A percentile compares a stretch with the other conserved stretches of the same genome.
Evolutionary conservation across 2,888 invertebrate species (phyloP).

Genomic region (Asteroscopus sphinx): DNA sequence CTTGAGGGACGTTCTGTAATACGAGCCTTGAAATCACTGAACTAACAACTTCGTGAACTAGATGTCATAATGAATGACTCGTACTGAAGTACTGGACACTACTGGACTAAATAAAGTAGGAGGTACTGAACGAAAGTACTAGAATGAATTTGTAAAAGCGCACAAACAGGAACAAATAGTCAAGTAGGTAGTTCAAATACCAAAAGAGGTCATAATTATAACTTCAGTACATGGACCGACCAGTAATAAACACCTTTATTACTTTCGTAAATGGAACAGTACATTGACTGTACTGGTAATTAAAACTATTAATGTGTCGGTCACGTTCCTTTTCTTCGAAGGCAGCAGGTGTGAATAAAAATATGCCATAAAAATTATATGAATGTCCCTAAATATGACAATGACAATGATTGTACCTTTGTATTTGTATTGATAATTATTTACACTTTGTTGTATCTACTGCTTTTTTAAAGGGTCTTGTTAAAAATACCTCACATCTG

Average conservation of each 20-base stretch:
- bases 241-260: constrained; percentile 30
- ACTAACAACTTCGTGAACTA: too few species aligned
- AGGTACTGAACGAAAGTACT: too few species aligned
- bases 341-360: constrained; percentile 21
- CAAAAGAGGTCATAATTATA: constrained; percentile 32
- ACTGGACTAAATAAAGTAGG: too few species aligned
- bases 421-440: neutral
- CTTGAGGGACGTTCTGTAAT: too few species aligned
- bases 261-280: constrained; percentile 38
- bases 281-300: constrained; percentile 47
- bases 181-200: neutral
- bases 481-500: too few species aligned
- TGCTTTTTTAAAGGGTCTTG: too few species aligned
- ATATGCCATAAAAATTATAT: neutral
- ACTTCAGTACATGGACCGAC: constrained; percentile 5
- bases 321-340: constrained; percentile 44
- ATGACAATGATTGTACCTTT: neutral
- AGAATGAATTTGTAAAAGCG: too few species aligned
- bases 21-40: too few species aligned
- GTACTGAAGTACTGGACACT: too few species aligned
- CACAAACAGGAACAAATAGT: constrained; percentile 14
- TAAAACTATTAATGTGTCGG: constrained; percentile 41
- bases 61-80: too few species aligned
- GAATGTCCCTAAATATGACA: neutral
- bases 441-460: neutral